These are phyloP conservation scores for Eulemur rubriventer DNA, from an alignment of 2,797 vertebrate species.

Conservation along the genomic window DNA sequence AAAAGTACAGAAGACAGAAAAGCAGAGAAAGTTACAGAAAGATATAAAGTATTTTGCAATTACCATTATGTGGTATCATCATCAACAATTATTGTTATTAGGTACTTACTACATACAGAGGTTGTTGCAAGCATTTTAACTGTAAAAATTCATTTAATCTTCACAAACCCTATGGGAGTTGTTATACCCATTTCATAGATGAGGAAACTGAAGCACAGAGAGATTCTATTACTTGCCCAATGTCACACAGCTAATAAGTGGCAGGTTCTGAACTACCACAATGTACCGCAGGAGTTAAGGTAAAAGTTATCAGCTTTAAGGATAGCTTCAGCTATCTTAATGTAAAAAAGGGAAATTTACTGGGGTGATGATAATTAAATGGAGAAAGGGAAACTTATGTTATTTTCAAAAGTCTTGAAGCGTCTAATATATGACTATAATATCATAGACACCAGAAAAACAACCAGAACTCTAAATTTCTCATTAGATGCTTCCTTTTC, in stretches of 20 bases:
- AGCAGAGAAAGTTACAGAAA: conserved; percentile 7
- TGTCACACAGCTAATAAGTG: not conserved
- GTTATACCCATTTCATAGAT: not conserved
- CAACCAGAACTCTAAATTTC: not conserved
- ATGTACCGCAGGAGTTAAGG: not conserved
- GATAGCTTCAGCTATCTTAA: not conserved
- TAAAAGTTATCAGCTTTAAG: not conserved
- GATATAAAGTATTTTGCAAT: not conserved
- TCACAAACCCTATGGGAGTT: not conserved
- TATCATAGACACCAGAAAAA: not conserved
- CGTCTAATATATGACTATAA: not conserved
- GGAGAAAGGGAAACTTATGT: conserved; percentile 12
- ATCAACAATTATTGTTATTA: not conserved
- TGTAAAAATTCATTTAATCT: conserved; percentile 6
- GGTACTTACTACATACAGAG: not conserved
- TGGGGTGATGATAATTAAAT: not conserved
- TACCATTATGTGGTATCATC: not conserved
- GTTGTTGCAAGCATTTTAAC: not conserved
- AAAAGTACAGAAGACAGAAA: not conserved
- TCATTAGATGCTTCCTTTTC: conserved; percentile 7
- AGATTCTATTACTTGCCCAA: not conserved
- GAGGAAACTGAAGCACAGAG: conserved; percentile 6
- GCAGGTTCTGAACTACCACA: not conserved
- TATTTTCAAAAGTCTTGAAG: conserved; percentile 11
- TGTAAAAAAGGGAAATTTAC: not conserved